These are phyloP conservation scores for Oryzias dopingdopingensis DNA, from an alignment of 2,797 vertebrate species.

Conservation along the genomic window DNA sequence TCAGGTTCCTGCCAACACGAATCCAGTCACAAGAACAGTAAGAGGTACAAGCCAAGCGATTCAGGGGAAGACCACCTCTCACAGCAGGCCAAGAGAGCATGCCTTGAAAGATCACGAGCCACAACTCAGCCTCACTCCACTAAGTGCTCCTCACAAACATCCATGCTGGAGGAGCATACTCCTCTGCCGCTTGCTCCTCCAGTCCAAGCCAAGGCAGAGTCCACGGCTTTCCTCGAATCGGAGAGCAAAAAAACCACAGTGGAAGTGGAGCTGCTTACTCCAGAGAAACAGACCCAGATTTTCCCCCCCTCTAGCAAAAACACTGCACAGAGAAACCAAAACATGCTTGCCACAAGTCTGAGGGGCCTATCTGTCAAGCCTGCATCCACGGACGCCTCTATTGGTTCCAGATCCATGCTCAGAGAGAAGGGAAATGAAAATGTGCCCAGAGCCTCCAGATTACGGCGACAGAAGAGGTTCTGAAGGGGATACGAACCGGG, in stretches of 20 bases:
- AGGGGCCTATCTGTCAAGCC: constrained; percentile 76
- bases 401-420: constrained; percentile 69
- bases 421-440: constrained; percentile 66
- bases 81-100: constrained; percentile 65
- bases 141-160: constrained; percentile 54
- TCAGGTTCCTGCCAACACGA: constrained; percentile 28
- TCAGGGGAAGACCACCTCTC: constrained; percentile 63
- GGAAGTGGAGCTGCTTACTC: constrained; percentile 80
- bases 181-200: constrained; percentile 58
- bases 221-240: constrained; percentile 70
- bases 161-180: constrained; percentile 48
- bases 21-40: constrained; percentile 47
- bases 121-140: constrained; percentile 45
- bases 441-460: constrained; percentile 79
- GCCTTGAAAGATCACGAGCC: constrained; percentile 70
- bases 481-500: constrained; percentile 59
- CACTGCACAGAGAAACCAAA: constrained; percentile 77
- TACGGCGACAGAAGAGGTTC: constrained; percentile 76
- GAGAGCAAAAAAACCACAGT: constrained; percentile 70
- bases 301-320: constrained; percentile 74
- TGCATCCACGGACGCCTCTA: constrained; percentile 67
- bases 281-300: constrained; percentile 73
- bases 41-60: constrained; percentile 57
- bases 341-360: constrained; percentile 71
- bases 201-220: constrained; percentile 56